Evolutionary conservation across 2,888 invertebrate species (phyloP), one percentile per base, ranked within the genome.

Genomic region (Lepidonotus clava): DNA sequence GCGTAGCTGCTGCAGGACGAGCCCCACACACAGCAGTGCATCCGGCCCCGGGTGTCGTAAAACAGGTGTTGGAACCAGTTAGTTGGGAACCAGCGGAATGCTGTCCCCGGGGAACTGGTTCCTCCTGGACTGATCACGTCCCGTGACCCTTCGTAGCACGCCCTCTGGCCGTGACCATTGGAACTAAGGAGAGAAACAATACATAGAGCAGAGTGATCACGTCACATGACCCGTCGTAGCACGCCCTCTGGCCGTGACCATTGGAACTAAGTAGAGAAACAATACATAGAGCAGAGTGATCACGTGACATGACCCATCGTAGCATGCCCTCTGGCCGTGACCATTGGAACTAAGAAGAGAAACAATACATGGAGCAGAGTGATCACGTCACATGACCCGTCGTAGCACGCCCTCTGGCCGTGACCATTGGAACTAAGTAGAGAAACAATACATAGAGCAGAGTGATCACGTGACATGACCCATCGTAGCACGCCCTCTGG

Each of bases 1-100:
- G 76, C 32, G 76, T 34, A 76, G 8, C 28, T 34, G 6, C 28
- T n/a, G 24, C 76, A 76, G 6, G 76, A 76, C 18, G 5, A 14
- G 4, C 76, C 76, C 38, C 38, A 76, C 36, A 40, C 38, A 76
- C 76, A 76, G 76, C 76, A 76, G 40, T 76, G 76, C 38, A 40
- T 40, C 4, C 38, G 76, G 21, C 76, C 76, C 4, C 76, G 38
- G 5, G 11, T 11, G 76, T 76, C 76, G 28, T 36, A 76, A 28
- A 76, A 76, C 38, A 36, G 38, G 40, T 76, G 38, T 38, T 40
- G 38, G 76, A 76, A 76, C 76, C 76, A 76, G 76, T 76, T 76
- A 18, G 76, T 28, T 1, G 76, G 76, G 76, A 76, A 76, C 38
- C 40, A 76, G 38, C 40, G 76, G 36, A 18, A 18, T 40, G 76